Conservation (phyloP, 30 jellyfish, hydroid and myxozoan genomes). For the Cassiopea xamachana region DNA sequence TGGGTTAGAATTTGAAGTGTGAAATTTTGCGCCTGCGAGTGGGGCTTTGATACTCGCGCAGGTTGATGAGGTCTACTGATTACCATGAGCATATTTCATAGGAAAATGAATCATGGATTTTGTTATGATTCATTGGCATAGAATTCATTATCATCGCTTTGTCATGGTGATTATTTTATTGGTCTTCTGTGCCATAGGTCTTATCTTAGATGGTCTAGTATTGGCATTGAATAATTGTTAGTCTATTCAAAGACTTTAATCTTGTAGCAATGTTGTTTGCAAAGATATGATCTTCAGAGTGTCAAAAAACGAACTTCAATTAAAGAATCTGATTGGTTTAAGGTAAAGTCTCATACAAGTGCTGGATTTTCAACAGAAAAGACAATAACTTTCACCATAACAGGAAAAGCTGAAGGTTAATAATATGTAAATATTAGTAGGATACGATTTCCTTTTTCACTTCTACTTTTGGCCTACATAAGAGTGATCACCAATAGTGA, state of each 20-base stretch:
- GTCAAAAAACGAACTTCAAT: neutral
- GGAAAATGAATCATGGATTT: no score
- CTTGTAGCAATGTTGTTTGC: neutral
- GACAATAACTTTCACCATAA: slow-evolving; percentile 4
- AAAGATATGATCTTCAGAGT: neutral
- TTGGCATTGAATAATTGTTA: neutral
- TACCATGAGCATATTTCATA: no score
- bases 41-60: no score
- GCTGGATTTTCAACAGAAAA: slow-evolving; percentile 43
- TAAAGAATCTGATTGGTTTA: neutral
- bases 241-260: neutral
- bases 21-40: no score
- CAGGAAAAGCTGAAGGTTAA: slow-evolving; percentile 19
- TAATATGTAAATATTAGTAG: no score
- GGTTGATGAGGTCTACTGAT: no score
- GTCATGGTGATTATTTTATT: neutral
- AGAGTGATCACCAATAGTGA: no score
- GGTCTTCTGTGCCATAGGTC: neutral
- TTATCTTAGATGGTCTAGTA: no score
- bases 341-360: slow-evolving; percentile 45
- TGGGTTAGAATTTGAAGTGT: no score
- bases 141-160: neutral
- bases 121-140: no score
- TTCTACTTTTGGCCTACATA: no score
- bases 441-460: no score